Evolutionary conservation across 1,140 invertebrate species (phyloP).

Genomic region (Marisa cornuarietis): DNA sequence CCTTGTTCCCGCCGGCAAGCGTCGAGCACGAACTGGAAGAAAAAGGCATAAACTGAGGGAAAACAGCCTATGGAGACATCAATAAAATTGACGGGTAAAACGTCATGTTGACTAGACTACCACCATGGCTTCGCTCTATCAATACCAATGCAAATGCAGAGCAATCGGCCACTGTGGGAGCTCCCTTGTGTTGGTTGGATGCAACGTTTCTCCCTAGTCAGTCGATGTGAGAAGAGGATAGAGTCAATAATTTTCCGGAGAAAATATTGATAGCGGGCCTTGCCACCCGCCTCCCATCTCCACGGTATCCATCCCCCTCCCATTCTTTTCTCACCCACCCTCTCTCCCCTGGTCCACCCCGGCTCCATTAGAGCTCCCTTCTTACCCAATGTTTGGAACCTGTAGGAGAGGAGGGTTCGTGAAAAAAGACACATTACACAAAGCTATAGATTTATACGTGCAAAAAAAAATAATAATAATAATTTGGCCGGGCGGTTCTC

Average conservation of each 20-base stretch:
- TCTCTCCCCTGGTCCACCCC: too few relatives aligned
- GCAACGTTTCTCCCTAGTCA: not conserved
- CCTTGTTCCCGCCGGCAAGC: constrained; percentile 27
- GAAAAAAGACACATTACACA: constrained; percentile 23
- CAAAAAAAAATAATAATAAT: constrained; percentile 36
- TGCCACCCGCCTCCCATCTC: constrained; percentile 23
- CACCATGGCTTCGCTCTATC: not conserved
- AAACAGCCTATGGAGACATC: constrained; percentile 32
- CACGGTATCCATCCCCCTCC: not conserved
- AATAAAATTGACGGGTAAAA: constrained; percentile 47
- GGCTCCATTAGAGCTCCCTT: too few relatives aligned
- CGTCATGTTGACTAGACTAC: constrained; percentile 20
- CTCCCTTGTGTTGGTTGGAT: too few relatives aligned
- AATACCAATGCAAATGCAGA: constrained; percentile 34
- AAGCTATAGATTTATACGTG: constrained; percentile 43
- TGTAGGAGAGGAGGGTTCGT: too few relatives aligned
- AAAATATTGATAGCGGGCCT: constrained; percentile 45
- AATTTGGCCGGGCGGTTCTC: constrained; percentile 14
- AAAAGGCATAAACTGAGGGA: constrained; percentile 30
- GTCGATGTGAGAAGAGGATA: constrained; percentile 19
- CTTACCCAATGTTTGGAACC: too few relatives aligned
- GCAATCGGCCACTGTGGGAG: constrained; percentile 9
- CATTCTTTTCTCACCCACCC: too few relatives aligned
- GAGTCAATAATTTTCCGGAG: constrained; percentile 45
- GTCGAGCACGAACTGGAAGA: constrained; percentile 27